Base-by-base conservation (phyloP, 1,140 invertebrate species). In the Diploscapter pachys region DNA sequence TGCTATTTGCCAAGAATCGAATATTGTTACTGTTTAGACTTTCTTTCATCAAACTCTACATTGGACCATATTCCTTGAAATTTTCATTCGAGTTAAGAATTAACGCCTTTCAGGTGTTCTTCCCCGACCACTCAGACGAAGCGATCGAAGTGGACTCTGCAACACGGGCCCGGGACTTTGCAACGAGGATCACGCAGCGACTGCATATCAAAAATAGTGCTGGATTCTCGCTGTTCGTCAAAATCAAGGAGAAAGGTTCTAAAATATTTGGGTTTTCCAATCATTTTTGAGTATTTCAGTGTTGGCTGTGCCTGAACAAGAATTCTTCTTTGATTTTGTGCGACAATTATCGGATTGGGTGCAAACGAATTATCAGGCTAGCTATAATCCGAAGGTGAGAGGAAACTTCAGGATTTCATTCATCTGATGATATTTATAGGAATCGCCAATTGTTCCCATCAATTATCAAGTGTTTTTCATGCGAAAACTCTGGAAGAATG, bases 311-410 rank as follows among this genome's bases (percentile, higher is more conserved):
- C 96, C 97, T 0, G 96, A 99, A 88, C 94, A 93, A 4, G 96
- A 99, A 85, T 99, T 98, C 89, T 99, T 99, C 89, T 99, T 99
- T 87, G 97, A 99, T 86, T 99, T 99, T 88, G 95, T 99, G 2
- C 89, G 96, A 62, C 95, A 99, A 89, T 88, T 99, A 62, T 98
- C 96, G 2, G 95, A 99, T 86, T 99, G 96, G 96, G 98, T 99
- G 72, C 93, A 95, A 81, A 97, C 98, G 87, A 95, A 95, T 31
- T 31, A 31, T 31, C 90, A 93, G 82, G 95, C 98, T 86, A 94
- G 94, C 9, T 31, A 55, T 4, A 63, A 52, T 3, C 65, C 6
- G 50, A 59, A 13, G n/a, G 13, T 61, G 48, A 54, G 52, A 64
- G 55, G 11, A 73, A 78, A 53, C 57, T 59, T 59, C 78, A 54